Percentiles rank a stretch among this genome's conserved stretches.
Evolutionary conservation across 1,140 invertebrate genomes (phyloP).

Genomic region (Drosophila nebulosa): DNA sequence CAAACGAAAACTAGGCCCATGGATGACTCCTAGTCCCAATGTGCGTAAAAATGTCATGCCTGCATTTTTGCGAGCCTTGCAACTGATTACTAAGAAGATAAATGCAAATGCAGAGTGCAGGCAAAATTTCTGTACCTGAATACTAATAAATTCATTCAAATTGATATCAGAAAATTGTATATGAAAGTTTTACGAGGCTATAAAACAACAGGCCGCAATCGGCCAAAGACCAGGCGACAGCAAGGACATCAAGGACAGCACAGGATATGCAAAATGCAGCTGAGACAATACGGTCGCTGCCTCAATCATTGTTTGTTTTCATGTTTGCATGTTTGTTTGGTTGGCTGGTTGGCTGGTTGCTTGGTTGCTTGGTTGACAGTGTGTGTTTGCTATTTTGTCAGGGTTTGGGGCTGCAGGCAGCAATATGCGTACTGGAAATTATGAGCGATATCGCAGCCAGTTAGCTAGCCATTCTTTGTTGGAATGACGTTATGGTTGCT

Average conservation of each 20-base stretch:
- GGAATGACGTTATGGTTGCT: not conserved
- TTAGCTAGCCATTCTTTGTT: not conserved
- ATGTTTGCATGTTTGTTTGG: slow-evolving; percentile 26
- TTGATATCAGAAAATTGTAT: slow-evolving; percentile 42
- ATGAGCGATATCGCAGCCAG: slow-evolving; percentile 63
- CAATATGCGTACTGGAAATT: slow-evolving; percentile 68
- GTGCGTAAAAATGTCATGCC: slow-evolving; percentile 38
- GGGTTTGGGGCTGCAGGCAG: slow-evolving; percentile 29
- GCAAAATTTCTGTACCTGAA: not conserved
- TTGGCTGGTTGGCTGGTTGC: slow-evolving; percentile 22
- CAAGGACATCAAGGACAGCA: not conserved
- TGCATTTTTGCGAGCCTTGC: slow-evolving; percentile 32
- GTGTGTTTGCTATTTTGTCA: no score
- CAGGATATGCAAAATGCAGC: slow-evolving; percentile 65
- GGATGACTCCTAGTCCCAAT: slow-evolving; percentile 27
- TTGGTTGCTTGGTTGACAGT: slow-evolving; percentile 23
- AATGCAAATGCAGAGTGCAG: slow-evolving; percentile 21
- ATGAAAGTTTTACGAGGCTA: slow-evolving; percentile 63
- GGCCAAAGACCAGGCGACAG: slow-evolving; percentile 4
- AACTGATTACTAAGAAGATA: slow-evolving; percentile 46
- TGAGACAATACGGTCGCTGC: slow-evolving; percentile 26
- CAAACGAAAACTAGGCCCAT: slow-evolving; percentile 28
- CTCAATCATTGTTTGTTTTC: slow-evolving; percentile 28
- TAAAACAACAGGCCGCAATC: slow-evolving; percentile 31
- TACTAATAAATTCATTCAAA: slow-evolving; percentile 38